Conservation (phyloP, 2,888 invertebrate genomes). For the Drosophila prolongata region DNA sequence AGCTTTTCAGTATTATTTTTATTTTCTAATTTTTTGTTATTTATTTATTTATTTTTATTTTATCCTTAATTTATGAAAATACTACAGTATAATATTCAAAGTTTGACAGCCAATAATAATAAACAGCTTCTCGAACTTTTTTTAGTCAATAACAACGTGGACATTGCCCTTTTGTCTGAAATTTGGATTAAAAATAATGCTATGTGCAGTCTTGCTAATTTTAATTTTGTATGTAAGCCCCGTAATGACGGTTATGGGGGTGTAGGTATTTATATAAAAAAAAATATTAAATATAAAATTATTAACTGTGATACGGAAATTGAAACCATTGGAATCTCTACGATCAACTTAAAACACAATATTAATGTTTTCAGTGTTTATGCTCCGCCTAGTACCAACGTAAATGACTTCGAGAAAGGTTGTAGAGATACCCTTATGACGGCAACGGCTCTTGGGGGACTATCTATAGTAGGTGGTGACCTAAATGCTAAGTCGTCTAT, state of each 20-base stretch:
- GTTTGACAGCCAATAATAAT: background rate
- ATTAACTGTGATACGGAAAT: background rate
- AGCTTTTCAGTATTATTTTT: conserved; percentile 2
- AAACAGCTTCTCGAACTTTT: background rate
- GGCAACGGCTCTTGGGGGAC: too few relatives aligned
- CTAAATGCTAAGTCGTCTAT: conserved; percentile 2
- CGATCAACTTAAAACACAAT: too few relatives aligned
- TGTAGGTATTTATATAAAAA: conserved; percentile 1
- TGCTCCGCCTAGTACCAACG: too few relatives aligned
- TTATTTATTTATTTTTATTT: conserved; percentile 2
- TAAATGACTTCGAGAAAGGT: too few relatives aligned
- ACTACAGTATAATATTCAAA: conserved; percentile 4
- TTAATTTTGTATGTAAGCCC: background rate
- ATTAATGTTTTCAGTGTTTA: too few relatives aligned
- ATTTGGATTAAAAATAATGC: background rate
- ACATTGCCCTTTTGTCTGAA: background rate
- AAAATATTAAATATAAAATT: conserved; percentile 2
- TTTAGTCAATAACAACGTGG: conserved; percentile 1
- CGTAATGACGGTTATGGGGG: background rate
- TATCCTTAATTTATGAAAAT: background rate
- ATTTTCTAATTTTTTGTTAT: conserved; percentile 2
- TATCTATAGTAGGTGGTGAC: background rate
- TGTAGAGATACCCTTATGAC: too few relatives aligned
- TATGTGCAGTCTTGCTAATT: background rate
- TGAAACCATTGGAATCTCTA: too few relatives aligned